These are phyloP conservation scores for Heterotilapia buettikoferi DNA, from an alignment of 2,113 vertebrate species.

Conservation along the genomic window DNA sequence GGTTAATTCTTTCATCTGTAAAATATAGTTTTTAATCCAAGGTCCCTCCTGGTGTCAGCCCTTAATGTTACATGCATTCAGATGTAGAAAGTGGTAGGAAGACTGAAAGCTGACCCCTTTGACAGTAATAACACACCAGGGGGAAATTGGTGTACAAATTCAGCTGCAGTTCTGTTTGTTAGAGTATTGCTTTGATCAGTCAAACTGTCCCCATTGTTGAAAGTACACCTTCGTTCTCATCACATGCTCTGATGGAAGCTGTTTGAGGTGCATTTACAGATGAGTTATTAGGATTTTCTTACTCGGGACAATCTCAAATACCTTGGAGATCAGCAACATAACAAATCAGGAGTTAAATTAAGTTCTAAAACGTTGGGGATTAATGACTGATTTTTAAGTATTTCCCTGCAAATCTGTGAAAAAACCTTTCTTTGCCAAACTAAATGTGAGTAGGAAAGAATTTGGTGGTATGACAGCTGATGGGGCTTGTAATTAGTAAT, in stretches of 20 bases:
- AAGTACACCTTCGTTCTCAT: background rate
- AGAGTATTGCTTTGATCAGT: background rate
- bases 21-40: constrained; percentile 18
- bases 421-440: background rate
- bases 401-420: background rate
- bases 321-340: background rate
- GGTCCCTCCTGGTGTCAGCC: background rate
- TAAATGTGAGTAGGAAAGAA: background rate
- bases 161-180: background rate
- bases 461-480: background rate
- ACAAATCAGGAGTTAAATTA: background rate
- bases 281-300: background rate
- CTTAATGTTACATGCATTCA: background rate
- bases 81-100: background rate
- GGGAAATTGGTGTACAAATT: background rate
- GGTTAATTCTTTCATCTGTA: background rate
- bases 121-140: background rate
- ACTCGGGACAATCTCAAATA: background rate
- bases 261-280: background rate
- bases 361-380: background rate
- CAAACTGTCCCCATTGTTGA: background rate
- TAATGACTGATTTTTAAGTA: background rate
- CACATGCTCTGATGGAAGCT: background rate
- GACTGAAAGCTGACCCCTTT: background rate
- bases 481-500: background rate